Percentiles rank a stretch among this genome's conserved stretches.
These are phyloP conservation scores for Nettapus auritus DNA, from an alignment of 2,113 vertebrate genomes.

Conservation along the genomic window DNA sequence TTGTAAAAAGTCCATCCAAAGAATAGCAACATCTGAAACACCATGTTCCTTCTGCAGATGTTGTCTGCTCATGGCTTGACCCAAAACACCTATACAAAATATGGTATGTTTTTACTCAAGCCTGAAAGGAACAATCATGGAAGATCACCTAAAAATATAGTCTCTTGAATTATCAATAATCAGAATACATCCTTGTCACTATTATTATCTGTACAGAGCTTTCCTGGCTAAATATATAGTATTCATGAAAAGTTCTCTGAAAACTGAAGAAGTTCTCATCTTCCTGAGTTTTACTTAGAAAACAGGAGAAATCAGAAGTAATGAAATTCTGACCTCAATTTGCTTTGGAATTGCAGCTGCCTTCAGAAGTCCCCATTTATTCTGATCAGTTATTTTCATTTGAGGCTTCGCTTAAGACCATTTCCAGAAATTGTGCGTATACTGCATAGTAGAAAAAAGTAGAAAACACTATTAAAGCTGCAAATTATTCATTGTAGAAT, in stretches of 20 bases:
- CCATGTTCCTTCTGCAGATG: background rate
- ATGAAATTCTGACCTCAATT: background rate
- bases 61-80: background rate
- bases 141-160: conserved; percentile 19
- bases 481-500: background rate
- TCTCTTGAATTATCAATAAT: conserved; percentile 20
- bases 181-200: conserved; percentile 36
- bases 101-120: conserved; percentile 19
- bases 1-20: background rate
- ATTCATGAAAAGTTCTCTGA: background rate
- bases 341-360: background rate
- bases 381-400: background rate
- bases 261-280: background rate
- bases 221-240: background rate
- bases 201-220: background rate
- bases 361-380: background rate
- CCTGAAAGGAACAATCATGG: background rate
- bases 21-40: background rate
- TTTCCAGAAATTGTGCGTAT: background rate
- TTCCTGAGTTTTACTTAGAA: background rate
- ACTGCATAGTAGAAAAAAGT: background rate
- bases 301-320: background rate
- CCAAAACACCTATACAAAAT: background rate
- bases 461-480: background rate
- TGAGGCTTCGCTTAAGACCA: background rate